phyloP scores from a whole-genome alignment of 1,140 invertebrate species.

The Teleogryllus occipitalis region DNA sequence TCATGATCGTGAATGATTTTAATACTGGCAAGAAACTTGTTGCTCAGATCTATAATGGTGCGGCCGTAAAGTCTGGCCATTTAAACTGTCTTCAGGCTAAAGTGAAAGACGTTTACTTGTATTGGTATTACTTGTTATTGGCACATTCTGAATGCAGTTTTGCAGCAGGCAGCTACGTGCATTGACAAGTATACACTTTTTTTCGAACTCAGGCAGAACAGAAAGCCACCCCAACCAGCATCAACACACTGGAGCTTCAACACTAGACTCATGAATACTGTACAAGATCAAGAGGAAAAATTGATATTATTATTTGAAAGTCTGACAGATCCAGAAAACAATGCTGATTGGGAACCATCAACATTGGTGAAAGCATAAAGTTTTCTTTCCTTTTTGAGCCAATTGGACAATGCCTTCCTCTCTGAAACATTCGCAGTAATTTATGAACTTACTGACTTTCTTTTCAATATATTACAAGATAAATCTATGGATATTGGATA shows the following conservation, averaged over 20 bases:
- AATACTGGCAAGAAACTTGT: not conserved
- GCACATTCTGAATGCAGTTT: not conserved
- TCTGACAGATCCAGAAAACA: not conserved
- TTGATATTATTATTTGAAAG: not conserved
- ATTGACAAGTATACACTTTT: not conserved
- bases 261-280: not conserved
- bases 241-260: not conserved
- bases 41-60: not conserved
- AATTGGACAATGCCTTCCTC: not conserved
- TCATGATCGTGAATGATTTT: not conserved
- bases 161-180: not conserved
- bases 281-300: not conserved
- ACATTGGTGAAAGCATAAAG: not conserved
- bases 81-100: not conserved
- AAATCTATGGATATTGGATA: not conserved
- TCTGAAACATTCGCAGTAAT: not conserved
- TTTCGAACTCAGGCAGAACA: not conserved
- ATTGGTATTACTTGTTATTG: not conserved
- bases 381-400: not conserved
- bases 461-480: not conserved
- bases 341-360: no score
- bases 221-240: not conserved
- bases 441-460: not conserved
- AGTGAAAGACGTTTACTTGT: not conserved
- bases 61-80: not conserved